Conservation (phyloP, 1,140 invertebrate genomes). For the Drosophila bifasciata region DNA sequence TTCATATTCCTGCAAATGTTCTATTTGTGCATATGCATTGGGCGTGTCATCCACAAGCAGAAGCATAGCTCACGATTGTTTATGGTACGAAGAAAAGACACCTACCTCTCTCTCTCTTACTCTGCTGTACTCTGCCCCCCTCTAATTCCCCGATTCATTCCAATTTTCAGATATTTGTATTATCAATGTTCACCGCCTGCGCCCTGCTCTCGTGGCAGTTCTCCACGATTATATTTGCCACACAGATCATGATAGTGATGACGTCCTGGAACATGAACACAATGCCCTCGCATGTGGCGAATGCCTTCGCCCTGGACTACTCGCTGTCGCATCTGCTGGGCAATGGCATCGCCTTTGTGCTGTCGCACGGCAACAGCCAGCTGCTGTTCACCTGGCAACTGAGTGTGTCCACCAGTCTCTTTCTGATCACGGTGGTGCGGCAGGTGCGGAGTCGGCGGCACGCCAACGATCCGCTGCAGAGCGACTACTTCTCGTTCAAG, state of each 20-base stretch:
- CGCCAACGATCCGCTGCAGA: slow-evolving; percentile 38
- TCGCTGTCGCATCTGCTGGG: slow-evolving; percentile 71
- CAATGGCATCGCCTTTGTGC: slow-evolving; percentile 65
- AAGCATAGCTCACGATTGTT: slow-evolving; percentile 60
- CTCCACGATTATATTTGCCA: slow-evolving; percentile 75
- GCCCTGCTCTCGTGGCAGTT: slow-evolving; percentile 80
- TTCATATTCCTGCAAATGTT: slow-evolving; percentile 83
- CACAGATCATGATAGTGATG: slow-evolving; percentile 77
- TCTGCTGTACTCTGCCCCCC: too few relatives aligned
- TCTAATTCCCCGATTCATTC: background rate
- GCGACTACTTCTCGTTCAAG: slow-evolving; percentile 69
- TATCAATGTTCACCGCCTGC: slow-evolving; percentile 68
- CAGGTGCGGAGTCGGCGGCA: slow-evolving; percentile 44
- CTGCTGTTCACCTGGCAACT: slow-evolving; percentile 73
- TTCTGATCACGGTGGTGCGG: slow-evolving; percentile 59
- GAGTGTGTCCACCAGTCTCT: slow-evolving; percentile 58
- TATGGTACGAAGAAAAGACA: too few relatives aligned
- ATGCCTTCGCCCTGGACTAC: slow-evolving; percentile 71
- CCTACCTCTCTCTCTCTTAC: too few relatives aligned
- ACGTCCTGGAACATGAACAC: slow-evolving; percentile 56
- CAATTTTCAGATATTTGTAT: slow-evolving; percentile 60
- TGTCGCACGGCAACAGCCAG: slow-evolving; percentile 74
- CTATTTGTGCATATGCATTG: slow-evolving; percentile 74
- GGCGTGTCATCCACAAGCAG: slow-evolving; percentile 57
- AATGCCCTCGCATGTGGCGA: slow-evolving; percentile 47